Evolutionary conservation across 2,113 vertebrate genomes (phyloP), one percentile per base, ranked within the genome.

Genomic region (Dromas ardeola): DNA sequence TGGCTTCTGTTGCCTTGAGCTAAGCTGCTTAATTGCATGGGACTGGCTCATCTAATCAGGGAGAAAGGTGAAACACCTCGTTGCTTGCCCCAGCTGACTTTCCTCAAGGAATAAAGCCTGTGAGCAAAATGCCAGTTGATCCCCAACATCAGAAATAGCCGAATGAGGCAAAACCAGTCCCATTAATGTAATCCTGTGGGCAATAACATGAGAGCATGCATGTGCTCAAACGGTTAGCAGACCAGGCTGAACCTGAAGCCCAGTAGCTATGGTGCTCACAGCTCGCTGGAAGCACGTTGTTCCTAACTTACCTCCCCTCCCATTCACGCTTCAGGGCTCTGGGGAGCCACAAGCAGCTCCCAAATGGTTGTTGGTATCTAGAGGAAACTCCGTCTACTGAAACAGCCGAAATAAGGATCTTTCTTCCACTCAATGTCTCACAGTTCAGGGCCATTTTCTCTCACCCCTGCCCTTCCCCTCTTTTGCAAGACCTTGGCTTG

Each of bases 1-100:
- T 92, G 93, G 69, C 52, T 84, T 91, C 86, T 92, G 30, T 95
- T 97, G 94, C 96, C 95, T 89, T 95, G 79, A 97, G 95, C 95
- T 91, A 97, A 87, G 91, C 69, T 86, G 69, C 73, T 72, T 95
- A 95, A 97, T 95, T 95, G 81, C 88, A 71, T 79, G 69, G 73
- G 80, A 78, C 88, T 78, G 71, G 79, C 53, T 96, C 77, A 43
- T 89, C 83, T 92, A 59, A 94, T 89, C 83, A 69, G 73, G 86
- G 88, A 97, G 80, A 97, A 97, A 95, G 83, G 82, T 95, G 70
- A 97, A 92, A 95, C 65, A 81, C 34, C 52, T 61, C 2, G 2
- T 63, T 86, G 47, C 80, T 95, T 78, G 82, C 21, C 50, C 58
- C 43, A 90, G 50, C 59, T 93, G 83, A 79, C 49, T 88, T 88